Conservation (phyloP, 2,113 vertebrate genomes). For the Diglossa brunneiventris region DNA sequence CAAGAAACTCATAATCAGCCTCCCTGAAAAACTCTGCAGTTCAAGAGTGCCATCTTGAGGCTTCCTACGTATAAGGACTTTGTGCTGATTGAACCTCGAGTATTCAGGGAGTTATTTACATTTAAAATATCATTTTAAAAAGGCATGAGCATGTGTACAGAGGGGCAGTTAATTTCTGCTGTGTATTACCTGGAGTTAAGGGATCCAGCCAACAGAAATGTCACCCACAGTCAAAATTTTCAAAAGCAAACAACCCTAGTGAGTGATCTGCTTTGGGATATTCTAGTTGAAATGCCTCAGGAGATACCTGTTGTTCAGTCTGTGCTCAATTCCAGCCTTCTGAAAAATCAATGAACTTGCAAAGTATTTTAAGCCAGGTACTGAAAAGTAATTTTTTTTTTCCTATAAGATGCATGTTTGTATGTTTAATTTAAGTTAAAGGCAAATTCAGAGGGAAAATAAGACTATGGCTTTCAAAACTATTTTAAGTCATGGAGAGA, state of each 20-base stretch:
- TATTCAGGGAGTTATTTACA: background rate
- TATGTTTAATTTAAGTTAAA: background rate
- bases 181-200: background rate
- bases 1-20: background rate
- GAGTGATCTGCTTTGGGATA: background rate
- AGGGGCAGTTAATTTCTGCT: background rate
- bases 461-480: background rate
- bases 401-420: background rate
- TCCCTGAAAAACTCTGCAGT: constrained; percentile 60
- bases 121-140: background rate
- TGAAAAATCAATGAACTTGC: background rate
- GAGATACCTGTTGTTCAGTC: background rate
- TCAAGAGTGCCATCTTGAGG: constrained; percentile 83
- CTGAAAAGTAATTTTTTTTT: background rate
- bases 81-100: background rate
- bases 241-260: background rate
- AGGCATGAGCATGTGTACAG: background rate
- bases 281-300: background rate
- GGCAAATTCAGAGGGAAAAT: background rate
- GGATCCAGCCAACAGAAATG: background rate
- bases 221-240: background rate
- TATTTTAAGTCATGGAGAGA: background rate
- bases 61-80: background rate
- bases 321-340: background rate
- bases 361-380: background rate